These are phyloP conservation scores for Drosophila willistoni DNA, from an alignment of 1,140 invertebrate species.

Conservation along the genomic window DNA sequence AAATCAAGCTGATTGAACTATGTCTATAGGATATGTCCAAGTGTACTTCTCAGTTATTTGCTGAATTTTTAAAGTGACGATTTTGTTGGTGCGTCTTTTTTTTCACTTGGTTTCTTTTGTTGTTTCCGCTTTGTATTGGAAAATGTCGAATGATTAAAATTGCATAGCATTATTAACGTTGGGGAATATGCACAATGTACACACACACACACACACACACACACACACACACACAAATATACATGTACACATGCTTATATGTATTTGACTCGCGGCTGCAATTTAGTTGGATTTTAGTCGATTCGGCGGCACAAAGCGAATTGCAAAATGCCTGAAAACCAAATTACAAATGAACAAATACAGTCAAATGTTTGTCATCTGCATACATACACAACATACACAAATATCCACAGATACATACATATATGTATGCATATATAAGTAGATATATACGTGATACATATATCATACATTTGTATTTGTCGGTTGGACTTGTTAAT, in stretches of 20 bases:
- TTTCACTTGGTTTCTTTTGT: background rate
- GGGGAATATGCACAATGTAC: background rate
- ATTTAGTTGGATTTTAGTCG: constrained; percentile 68
- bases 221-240: too few species aligned
- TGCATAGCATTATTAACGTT: constrained; percentile 67
- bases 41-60: constrained; percentile 13
- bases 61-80: constrained; percentile 9
- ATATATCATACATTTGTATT: constrained; percentile 4
- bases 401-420: constrained; percentile 13
- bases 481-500: constrained; percentile 65
- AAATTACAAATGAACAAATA: constrained; percentile 67
- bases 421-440: constrained; percentile 27
- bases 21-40: constrained; percentile 4
- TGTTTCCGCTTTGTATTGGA: constrained; percentile 39
- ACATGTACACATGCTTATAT: background rate
- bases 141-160: constrained; percentile 70
- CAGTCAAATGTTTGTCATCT: constrained; percentile 62
- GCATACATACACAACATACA: constrained; percentile 32
- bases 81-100: background rate
- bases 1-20: too few species aligned
- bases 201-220: background rate
- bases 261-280: constrained; percentile 64
- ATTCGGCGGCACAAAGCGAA: constrained; percentile 36
- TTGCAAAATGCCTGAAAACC: constrained; percentile 51
- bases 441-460: constrained; percentile 2